Evolutionary conservation across 2,797 vertebrate genomes (phyloP), one percentile per base, ranked within the genome.

Genomic region (Paguma larvata): DNA sequence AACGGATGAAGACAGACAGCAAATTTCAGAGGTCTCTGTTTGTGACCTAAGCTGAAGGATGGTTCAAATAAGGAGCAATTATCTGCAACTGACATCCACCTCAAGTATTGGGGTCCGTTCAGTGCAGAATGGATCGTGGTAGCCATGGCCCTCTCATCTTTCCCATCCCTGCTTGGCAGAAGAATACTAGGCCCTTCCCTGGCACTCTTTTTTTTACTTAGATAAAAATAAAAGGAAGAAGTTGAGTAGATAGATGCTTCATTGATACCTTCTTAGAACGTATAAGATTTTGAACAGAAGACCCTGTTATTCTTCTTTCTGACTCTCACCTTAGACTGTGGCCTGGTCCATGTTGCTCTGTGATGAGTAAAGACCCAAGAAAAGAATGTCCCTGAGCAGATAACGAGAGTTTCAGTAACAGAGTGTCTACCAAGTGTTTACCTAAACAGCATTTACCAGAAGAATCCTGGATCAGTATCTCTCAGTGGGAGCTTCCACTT

Each of bases 401-500:
- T 65, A 73, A 67, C 1, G 3, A 53, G 91, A 67, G 44, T 75
- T 94, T 90, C 78, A 82, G 53, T 70, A 56, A 84, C 67, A 51
- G 0, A 8, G 9, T 62, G 38, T 65, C 51, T 90, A 86, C 85
- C 48, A 73, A 91, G 75, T 68, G 72, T 97, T 84, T 97, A 89
- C 51, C n/a, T 82, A 48, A 59, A 59, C 77, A 67, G 23, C 23
- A 48, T 90, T 92, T 97, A 53, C 23, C 12, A 14, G 86, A 93
- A 83, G 67, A 62, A 85, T 92, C 67, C 56, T 41, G 56, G 34
- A 72, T 91, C 48, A 32, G 30, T 77, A 82, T 94, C 85, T 87
- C 80, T 90, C 85, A 38, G 68, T 34, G 14, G 75, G 85, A 70
- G 51, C 34, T 32, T 79, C 19, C n/a, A 68, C 67, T 88, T 92